Evolutionary conservation across 2,113 vertebrate species (phyloP).

Genomic region (Eulemur rufifrons): DNA sequence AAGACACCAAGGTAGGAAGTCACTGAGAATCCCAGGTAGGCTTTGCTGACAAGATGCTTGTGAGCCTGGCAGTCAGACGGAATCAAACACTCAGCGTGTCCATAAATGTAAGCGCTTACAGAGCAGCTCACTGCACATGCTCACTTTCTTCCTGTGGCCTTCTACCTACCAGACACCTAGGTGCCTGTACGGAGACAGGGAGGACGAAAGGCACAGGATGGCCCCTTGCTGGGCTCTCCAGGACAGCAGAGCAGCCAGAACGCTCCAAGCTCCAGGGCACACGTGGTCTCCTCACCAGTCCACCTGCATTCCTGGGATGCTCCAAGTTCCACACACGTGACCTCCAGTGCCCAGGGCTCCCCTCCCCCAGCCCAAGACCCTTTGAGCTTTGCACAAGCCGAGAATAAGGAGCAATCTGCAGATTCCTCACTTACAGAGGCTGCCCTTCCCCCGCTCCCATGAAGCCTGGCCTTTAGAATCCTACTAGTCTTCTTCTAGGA

Average conservation of each 20-base stretch:
- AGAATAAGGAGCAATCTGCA: neutral
- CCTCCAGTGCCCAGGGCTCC: neutral
- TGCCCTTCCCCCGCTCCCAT: neutral
- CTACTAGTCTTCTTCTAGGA: neutral
- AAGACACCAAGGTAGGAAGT: accelerated
- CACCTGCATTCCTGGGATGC: constrained; percentile 65
- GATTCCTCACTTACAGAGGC: neutral
- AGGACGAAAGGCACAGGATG: neutral
- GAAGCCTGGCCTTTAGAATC: neutral
- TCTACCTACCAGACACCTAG: neutral
- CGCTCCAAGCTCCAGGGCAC: neutral
- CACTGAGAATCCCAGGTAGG: neutral
- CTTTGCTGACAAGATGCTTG: neutral
- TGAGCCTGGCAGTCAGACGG: neutral
- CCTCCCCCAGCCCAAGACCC: neutral
- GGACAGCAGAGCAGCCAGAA: neutral
- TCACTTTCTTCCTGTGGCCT: neutral
- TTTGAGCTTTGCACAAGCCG: neutral
- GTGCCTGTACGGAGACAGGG: neutral
- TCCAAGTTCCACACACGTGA: neutral
- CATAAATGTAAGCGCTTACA: neutral
- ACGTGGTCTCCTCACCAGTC: neutral
- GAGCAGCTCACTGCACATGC: neutral
- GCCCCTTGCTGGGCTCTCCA: neutral
- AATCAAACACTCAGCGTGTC: neutral